Conservation (phyloP, 2,888 invertebrate genomes). For the Augiades crinisus region DNA sequence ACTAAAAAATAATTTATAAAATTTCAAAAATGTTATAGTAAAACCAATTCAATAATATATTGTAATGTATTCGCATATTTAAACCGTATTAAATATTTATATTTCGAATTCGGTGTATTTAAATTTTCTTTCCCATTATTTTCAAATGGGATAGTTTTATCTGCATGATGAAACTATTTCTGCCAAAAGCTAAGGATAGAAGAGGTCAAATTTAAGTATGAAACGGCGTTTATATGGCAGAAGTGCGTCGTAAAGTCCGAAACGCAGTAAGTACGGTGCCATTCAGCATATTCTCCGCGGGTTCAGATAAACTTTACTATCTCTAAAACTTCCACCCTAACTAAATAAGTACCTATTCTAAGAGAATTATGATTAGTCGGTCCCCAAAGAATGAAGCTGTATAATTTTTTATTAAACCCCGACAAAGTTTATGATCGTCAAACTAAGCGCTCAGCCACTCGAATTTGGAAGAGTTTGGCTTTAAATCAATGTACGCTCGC, state of each 20-base stretch:
- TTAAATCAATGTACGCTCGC: slow-evolving; percentile 15
- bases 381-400: slow-evolving; percentile 67
- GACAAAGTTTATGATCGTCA: slow-evolving; percentile 69
- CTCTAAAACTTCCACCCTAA: slow-evolving; percentile 68
- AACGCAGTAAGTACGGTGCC: slow-evolving; percentile 27
- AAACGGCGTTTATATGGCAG: slow-evolving; percentile 17
- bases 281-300: slow-evolving; percentile 44
- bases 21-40: no score
- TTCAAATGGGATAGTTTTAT: no score
- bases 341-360: slow-evolving; percentile 75
- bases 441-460: slow-evolving; percentile 61
- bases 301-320: slow-evolving; percentile 71
- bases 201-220: slow-evolving; percentile 25
- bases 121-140: no score
- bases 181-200: neutral
- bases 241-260: slow-evolving; percentile 23
- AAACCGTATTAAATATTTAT: no score
- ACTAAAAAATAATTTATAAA: no score
- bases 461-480: slow-evolving; percentile 22
- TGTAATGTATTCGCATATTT: no score
- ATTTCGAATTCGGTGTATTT: no score
- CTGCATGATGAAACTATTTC: neutral
- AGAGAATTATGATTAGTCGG: slow-evolving; percentile 76
- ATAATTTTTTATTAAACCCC: slow-evolving; percentile 79
- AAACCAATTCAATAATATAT: no score